Percentiles rank a stretch among this genome's conserved stretches.
phyloP scores from a whole-genome alignment of 2,888 invertebrate species.

The Empis stercorea region DNA sequence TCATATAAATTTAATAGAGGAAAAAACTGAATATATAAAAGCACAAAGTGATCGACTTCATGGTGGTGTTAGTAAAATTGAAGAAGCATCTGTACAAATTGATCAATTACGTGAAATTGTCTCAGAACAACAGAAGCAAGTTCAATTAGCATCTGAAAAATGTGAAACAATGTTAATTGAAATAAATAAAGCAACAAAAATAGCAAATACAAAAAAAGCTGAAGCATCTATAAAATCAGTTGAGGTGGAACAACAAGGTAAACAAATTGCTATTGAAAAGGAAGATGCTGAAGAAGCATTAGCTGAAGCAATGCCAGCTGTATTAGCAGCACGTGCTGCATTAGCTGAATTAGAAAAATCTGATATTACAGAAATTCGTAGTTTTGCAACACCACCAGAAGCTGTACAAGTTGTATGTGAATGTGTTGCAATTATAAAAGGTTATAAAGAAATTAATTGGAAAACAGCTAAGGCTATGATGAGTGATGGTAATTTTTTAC shows the following conservation, averaged over 20 bases:
- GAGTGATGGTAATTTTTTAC: constrained; percentile 77
- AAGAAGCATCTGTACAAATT: constrained; percentile 72
- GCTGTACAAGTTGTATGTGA: constrained; percentile 83
- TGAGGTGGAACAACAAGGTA: constrained; percentile 72
- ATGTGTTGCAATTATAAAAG: constrained; percentile 74
- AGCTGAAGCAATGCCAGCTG: constrained; percentile 68
- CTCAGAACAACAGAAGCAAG: constrained; percentile 69
- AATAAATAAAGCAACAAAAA: constrained; percentile 57
- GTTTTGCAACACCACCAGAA: constrained; percentile 83
- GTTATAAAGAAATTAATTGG: constrained; percentile 77
- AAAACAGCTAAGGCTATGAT: constrained; percentile 85
- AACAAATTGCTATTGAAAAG: constrained; percentile 67
- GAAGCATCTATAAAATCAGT: constrained; percentile 66
- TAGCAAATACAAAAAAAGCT: constrained; percentile 63
- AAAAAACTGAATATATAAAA: constrained; percentile 28
- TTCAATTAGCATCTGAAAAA: constrained; percentile 65
- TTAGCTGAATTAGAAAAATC: constrained; percentile 73
- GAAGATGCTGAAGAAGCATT: constrained; percentile 70
- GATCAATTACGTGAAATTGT: constrained; percentile 66
- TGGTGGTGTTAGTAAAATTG: constrained; percentile 45
- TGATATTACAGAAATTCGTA: constrained; percentile 85
- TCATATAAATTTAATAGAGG: too few species aligned
- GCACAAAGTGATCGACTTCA: constrained; percentile 28
- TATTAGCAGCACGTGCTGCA: constrained; percentile 68
- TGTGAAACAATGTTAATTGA: constrained; percentile 66